These are phyloP conservation scores for Motacilla alba DNA, from an alignment of 2,113 vertebrate species.

Conservation along the genomic window DNA sequence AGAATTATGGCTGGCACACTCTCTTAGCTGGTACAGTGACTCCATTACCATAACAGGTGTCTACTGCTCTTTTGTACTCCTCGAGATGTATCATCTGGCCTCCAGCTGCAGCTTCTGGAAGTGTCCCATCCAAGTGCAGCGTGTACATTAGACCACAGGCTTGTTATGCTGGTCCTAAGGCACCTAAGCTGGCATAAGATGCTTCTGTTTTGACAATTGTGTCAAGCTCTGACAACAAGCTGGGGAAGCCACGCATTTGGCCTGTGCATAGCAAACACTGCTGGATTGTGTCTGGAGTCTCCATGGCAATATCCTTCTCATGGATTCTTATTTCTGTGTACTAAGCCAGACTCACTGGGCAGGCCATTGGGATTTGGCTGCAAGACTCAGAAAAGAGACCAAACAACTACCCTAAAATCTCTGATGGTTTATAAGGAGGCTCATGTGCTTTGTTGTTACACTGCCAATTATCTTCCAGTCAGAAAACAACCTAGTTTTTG, in stretches of 20 bases:
- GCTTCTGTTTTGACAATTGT: neutral
- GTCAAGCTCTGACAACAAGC: neutral
- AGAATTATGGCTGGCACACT: neutral
- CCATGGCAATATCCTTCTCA: neutral
- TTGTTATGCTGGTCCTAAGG: neutral
- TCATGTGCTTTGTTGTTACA: neutral
- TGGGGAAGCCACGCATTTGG: neutral
- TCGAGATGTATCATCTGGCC: neutral
- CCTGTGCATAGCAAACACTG: neutral
- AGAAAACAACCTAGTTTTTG: neutral
- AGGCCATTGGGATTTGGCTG: neutral
- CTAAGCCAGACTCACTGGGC: neutral
- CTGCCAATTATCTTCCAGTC: neutral
- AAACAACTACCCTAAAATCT: neutral
- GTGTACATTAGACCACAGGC: neutral
- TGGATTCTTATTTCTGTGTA: neutral
- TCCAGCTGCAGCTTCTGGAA: neutral
- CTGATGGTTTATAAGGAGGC: neutral
- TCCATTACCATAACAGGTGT: neutral
- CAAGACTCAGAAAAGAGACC: neutral
- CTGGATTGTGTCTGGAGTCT: neutral
- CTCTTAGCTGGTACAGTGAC: neutral
- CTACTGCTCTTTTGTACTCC: neutral
- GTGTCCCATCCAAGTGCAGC: neutral
- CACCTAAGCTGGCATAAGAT: neutral